Base-by-base conservation (phyloP, 2,797 vertebrate species). In the Euthynnus affinis region DNA sequence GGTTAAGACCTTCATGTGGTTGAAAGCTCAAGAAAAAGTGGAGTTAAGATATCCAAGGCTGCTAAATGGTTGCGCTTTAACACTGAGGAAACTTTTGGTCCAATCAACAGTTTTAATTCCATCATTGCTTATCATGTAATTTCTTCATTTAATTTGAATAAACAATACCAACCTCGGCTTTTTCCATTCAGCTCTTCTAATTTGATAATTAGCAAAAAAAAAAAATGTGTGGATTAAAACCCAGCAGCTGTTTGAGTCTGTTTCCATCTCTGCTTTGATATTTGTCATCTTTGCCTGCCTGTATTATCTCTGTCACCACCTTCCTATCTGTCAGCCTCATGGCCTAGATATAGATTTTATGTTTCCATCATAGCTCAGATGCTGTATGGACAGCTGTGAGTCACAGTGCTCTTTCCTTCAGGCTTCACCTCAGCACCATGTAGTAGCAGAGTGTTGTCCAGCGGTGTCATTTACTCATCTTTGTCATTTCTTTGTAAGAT, bases 381-480 rank as follows among this genome's bases (percentile, higher is more conserved):
- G 29, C 51, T 18, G 9, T 34, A 29, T 4, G 22, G 49, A 75
- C 65, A 60, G 60, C 65, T 22, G 40, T 51, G 61, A 71, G 48
- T 59, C 70, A 42, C 27, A 34, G 37, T 42, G 6, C 46, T 71
- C 22, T 56, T 51, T 56, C 48, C 56, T 51, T 46, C 1, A 23
- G 51, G 3, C 40, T 46, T 81, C 40, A 56, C 72, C 56, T 77
- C 48, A 14, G 73, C 66, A 23, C 51, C n/a, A 0, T 44, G 40
- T 64, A 22, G 40, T 64, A 22, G 9, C 42, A 63, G 32, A 5
- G 60, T 70, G 27, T 75, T 81, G 52, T 60, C 56, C 70, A n/a
- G 66, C 23, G 20, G 65, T 74, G 85, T 83, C 72, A 48, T 48
- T 78, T 64, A 55, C 64, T 71, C 62, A 80, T 86, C 61, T 82